Percentiles rank a stretch among this genome's conserved stretches.
Evolutionary conservation across 1,140 invertebrate genomes (phyloP).

Genomic region (Ips nitidus): DNA sequence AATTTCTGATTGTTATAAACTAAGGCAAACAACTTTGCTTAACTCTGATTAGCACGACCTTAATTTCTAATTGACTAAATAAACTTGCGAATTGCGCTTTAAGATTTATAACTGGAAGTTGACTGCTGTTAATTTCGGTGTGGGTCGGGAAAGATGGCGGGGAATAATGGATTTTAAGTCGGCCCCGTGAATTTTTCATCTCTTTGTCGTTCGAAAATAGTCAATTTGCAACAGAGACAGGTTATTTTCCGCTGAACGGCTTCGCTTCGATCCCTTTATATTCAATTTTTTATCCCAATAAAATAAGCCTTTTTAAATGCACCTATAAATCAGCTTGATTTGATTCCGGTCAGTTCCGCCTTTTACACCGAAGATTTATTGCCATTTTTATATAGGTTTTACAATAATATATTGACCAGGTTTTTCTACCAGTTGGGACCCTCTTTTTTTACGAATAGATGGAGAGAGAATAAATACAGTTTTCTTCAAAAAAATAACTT

Average conservation of each 20-base stretch:
- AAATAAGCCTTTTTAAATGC: constrained; percentile 31
- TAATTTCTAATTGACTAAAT: constrained; percentile 33
- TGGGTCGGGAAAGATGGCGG: no score
- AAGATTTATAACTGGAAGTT: constrained; percentile 8
- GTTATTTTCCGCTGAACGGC: constrained; percentile 4
- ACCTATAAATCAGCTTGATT: constrained; percentile 29
- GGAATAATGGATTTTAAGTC: no score
- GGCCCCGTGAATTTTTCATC: no score
- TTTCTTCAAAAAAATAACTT: no score
- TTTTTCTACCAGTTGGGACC: background rate
- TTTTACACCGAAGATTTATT: constrained; percentile 27
- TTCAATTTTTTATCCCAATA: constrained; percentile 20
- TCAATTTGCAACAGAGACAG: background rate
- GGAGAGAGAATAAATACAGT: no score
- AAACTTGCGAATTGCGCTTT: constrained; percentile 18
- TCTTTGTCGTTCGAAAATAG: no score
- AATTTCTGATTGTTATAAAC: constrained; percentile 33
- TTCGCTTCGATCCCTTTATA: constrained; percentile 5
- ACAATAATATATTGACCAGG: constrained; percentile 15
- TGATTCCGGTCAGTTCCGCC: constrained; percentile 32
- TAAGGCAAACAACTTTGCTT: constrained; percentile 27
- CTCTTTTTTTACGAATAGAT: background rate
- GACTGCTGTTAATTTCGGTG: background rate
- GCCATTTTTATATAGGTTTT: constrained; percentile 28
- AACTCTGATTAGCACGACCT: constrained; percentile 25